Evolutionary conservation across 2,888 invertebrate species (phyloP).

Genomic region (Chymomyza amoena): DNA sequence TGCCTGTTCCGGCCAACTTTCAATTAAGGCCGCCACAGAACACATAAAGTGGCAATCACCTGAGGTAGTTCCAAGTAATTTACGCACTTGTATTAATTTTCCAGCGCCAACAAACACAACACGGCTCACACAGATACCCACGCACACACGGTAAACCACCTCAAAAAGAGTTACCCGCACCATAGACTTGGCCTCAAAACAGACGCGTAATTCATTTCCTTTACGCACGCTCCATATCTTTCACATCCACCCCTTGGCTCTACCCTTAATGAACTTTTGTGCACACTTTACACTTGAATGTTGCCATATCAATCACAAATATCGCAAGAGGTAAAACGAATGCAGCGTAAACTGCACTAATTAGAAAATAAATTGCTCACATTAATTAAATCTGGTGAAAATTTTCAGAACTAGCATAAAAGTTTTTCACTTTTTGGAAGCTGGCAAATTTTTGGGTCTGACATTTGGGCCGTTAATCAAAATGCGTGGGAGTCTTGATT

Average conservation of each 20-base stretch:
- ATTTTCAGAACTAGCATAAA: not conserved
- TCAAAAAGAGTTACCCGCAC: not conserved
- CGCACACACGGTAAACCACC: constrained; percentile 6
- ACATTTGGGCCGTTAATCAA: constrained; percentile 59
- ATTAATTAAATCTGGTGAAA: constrained; percentile 54
- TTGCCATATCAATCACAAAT: constrained; percentile 68
- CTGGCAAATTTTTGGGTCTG: constrained; percentile 25
- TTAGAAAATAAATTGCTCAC: constrained; percentile 65
- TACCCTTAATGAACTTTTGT: constrained; percentile 20
- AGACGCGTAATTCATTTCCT: not conserved
- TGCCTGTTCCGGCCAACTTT: constrained; percentile 35
- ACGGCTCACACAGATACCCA: not conserved
- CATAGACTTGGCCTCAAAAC: not conserved
- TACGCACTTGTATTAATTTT: constrained; percentile 70
- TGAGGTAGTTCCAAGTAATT: constrained; percentile 64
- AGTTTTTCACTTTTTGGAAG: not conserved
- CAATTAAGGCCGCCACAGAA: constrained; percentile 53
- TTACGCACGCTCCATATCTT: not conserved
- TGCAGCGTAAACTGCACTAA: constrained; percentile 42
- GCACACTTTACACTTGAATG: constrained; percentile 36
- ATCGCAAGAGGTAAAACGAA: constrained; percentile 44
- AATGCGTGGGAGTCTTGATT: constrained; percentile 44
- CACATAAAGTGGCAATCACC: constrained; percentile 53
- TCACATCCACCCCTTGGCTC: not conserved
- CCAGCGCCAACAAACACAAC: constrained; percentile 11